These are phyloP conservation scores for Aspiorhynchus laticeps DNA, from an alignment of 2,113 vertebrate genomes.

Conservation along the genomic window DNA sequence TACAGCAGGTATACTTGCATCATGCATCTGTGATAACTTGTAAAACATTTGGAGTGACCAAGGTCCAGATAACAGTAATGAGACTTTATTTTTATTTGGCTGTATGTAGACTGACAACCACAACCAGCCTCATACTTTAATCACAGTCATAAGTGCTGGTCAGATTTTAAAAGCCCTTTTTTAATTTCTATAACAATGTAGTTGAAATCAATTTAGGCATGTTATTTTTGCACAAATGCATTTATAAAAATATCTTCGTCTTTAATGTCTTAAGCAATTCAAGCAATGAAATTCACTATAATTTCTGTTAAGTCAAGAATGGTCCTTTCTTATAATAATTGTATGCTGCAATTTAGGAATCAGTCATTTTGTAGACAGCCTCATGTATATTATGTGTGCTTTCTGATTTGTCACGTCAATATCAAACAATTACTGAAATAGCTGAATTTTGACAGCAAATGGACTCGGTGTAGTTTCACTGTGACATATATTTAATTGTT, in stretches of 20 bases:
- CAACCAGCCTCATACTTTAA: not conserved
- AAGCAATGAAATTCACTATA: not conserved
- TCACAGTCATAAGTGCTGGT: not conserved
- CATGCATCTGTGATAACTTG: not conserved
- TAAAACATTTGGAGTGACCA: not conserved
- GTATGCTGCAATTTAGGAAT: not conserved
- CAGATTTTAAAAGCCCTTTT: not conserved
- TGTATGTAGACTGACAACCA: not conserved
- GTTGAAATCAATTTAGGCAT: not conserved
- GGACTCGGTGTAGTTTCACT: not conserved
- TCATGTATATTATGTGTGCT: not conserved
- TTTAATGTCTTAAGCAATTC: not conserved
- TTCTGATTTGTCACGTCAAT: not conserved
- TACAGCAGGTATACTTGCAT: not conserved
- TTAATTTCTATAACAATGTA: not conserved
- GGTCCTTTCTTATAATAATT: not conserved
- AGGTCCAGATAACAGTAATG: not conserved
- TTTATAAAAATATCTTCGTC: not conserved
- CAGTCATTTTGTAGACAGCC: not conserved
- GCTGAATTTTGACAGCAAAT: slow-evolving; percentile 18
- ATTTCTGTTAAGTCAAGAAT: not conserved
- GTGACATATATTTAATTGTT: slow-evolving; percentile 3
- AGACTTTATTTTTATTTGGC: not conserved
- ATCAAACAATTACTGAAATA: slow-evolving; percentile 20
- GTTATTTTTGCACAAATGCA: not conserved